Conservation (phyloP, 2,888 invertebrate species). For the Netelia inedita region DNA sequence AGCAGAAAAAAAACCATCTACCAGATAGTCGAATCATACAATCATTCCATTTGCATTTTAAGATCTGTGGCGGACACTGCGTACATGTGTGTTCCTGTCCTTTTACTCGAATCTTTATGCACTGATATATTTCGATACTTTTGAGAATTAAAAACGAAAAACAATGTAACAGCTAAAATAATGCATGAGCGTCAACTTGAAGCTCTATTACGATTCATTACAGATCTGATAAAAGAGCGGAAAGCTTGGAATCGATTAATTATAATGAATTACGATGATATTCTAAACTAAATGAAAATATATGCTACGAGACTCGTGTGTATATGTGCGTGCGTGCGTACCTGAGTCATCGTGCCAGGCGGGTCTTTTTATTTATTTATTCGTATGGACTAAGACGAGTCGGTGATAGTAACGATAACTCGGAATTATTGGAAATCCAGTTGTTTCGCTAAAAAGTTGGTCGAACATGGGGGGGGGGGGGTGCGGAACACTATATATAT, state of each 20-base stretch:
- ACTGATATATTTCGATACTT: constrained; percentile 53
- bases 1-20: constrained; percentile 25
- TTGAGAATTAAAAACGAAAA: constrained; percentile 17
- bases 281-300: constrained; percentile 43
- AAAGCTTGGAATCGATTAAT: constrained; percentile 60
- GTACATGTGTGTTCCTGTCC: constrained; percentile 19
- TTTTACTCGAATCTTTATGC: constrained; percentile 36
- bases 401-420: constrained; percentile 66
- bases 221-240: constrained; percentile 21
- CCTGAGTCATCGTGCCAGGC: constrained; percentile 28
- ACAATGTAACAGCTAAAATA: constrained; percentile 27
- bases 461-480: constrained; percentile 10
- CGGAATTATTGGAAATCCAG: constrained; percentile 65
- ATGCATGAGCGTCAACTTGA: constrained; percentile 16
- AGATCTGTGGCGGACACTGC: constrained; percentile 52
- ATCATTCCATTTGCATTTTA: constrained; percentile 80
- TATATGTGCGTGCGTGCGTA: constrained; percentile 24
- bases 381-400: constrained; percentile 52
- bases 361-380: constrained; percentile 68
- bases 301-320: constrained; percentile 11
- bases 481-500: constrained; percentile 39
- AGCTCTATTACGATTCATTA: constrained; percentile 45
- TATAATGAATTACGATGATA: constrained; percentile 64
- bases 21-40: constrained; percentile 56
- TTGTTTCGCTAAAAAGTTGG: constrained; percentile 19